Conservation (phyloP, 1,140 invertebrate species). For the Drosophila kohkoa region DNA sequence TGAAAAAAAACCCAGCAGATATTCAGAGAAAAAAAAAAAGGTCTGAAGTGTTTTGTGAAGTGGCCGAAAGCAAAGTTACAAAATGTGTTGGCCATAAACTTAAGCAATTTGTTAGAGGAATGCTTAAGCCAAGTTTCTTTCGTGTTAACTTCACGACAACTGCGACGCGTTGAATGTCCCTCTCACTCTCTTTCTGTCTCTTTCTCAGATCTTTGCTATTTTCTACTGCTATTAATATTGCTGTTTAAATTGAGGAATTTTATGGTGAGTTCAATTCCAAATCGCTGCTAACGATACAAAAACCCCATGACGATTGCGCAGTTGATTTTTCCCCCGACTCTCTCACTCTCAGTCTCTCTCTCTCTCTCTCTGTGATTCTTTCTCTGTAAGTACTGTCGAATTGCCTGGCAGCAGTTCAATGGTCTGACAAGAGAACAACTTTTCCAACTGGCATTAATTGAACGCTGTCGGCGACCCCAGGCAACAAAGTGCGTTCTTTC, state of each 20-base stretch:
- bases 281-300: constrained; percentile 42
- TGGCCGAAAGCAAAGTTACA: constrained; percentile 71
- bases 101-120: constrained; percentile 47
- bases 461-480: constrained; percentile 31
- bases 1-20: background rate
- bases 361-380: background rate
- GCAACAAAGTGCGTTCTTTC: constrained; percentile 28
- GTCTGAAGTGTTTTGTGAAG: constrained; percentile 61
- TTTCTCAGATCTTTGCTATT: background rate
- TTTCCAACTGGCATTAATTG: constrained; percentile 44
- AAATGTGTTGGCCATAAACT: constrained; percentile 71
- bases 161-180: background rate
- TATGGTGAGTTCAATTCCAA: constrained; percentile 34
- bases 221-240: background rate
- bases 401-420: constrained; percentile 18
- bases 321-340: background rate
- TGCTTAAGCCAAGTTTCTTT: constrained; percentile 40
- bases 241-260: constrained; percentile 7
- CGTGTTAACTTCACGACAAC: constrained; percentile 17
- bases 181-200: background rate
- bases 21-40: constrained; percentile 8
- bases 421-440: constrained; percentile 26
- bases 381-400: background rate
- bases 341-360: background rate
- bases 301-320: constrained; percentile 19